Percentiles rank a stretch among this genome's conserved stretches.
phyloP scores from a whole-genome alignment of 2,888 invertebrate species.

The Parnassius mnemosyne region DNA sequence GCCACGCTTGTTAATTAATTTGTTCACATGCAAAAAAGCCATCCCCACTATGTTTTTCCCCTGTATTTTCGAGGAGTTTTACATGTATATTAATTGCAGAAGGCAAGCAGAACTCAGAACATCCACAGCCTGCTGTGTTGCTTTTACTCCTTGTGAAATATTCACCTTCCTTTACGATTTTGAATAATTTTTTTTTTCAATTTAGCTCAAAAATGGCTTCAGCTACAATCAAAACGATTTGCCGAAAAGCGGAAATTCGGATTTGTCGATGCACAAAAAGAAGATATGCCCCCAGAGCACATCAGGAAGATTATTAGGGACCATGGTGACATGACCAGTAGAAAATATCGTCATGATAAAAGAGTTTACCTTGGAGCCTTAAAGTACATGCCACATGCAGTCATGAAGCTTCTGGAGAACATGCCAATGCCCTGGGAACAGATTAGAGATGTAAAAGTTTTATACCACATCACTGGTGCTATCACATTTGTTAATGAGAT shows the following conservation, averaged over 20 bases:
- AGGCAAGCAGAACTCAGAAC: no score
- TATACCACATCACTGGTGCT: constrained; percentile 99
- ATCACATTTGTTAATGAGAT: constrained; percentile 99
- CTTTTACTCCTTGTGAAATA: no score
- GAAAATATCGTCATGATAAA: constrained; percentile 99
- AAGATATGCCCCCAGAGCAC: constrained; percentile 99
- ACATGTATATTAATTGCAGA: no score
- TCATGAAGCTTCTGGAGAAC: constrained; percentile 98
- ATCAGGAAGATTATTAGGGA: constrained; percentile 99
- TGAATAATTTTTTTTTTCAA: not conserved
- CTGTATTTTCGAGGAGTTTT: no score
- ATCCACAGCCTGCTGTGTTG: no score
- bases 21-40: no score
- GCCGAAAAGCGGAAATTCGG: constrained; percentile 99
- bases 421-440: constrained; percentile 99
- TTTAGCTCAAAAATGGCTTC: constrained; percentile 97
- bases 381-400: constrained; percentile 99
- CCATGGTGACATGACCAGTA: constrained; percentile 99
- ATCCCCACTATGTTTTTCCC: no score
- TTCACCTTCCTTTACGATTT: no score
- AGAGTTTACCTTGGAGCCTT: constrained; percentile 98
- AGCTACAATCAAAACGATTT: constrained; percentile 98
- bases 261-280: constrained; percentile 99
- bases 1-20: no score
- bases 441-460: constrained; percentile 97